These are phyloP conservation scores for Phrixothrix hirtus DNA, from an alignment of 2,888 invertebrate species.

Conservation along the genomic window DNA sequence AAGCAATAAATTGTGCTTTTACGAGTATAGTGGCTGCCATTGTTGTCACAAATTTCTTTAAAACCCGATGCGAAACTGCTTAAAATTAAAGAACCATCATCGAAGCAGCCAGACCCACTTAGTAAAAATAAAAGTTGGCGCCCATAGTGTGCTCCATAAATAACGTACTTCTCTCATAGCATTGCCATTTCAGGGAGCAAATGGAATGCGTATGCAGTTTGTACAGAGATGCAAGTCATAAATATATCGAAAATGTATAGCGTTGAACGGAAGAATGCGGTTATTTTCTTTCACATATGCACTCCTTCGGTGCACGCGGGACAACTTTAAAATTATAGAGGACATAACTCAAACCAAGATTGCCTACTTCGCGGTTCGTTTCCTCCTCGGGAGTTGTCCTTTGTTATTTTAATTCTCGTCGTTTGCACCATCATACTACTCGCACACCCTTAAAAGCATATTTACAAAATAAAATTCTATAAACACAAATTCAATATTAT, in stretches of 20 bases:
- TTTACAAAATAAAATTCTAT: slow-evolving; percentile 28
- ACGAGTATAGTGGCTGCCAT: neutral
- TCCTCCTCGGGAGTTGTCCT: slow-evolving; percentile 39
- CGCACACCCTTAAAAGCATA: slow-evolving; percentile 19
- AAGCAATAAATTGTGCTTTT: neutral
- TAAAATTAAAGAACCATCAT: slow-evolving; percentile 44
- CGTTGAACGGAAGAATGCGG: slow-evolving; percentile 46
- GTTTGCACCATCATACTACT: slow-evolving; percentile 26
- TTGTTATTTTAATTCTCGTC: slow-evolving; percentile 43
- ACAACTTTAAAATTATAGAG: slow-evolving; percentile 39
- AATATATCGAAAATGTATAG: slow-evolving; percentile 45
- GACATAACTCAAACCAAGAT: slow-evolving; percentile 43
- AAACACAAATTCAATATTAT: slow-evolving; percentile 29
- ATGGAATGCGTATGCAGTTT: slow-evolving; percentile 45
- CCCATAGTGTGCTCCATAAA: slow-evolving; percentile 45
- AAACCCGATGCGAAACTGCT: too few relatives aligned
- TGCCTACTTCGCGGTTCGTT: slow-evolving; percentile 50
- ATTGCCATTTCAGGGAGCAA: slow-evolving; percentile 42
- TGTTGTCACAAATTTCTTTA: neutral
- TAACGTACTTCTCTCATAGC: slow-evolving; percentile 44
- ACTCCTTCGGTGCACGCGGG: slow-evolving; percentile 31
- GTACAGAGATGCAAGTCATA: slow-evolving; percentile 43
- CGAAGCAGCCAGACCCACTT: slow-evolving; percentile 40
- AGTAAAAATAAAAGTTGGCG: slow-evolving; percentile 46
- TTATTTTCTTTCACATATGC: slow-evolving; percentile 47